A percentile compares a stretch with the other conserved stretches of the same genome.
phyloP scores from a whole-genome alignment of 1,140 invertebrate genomes.

The Cryptotermes secundus region DNA sequence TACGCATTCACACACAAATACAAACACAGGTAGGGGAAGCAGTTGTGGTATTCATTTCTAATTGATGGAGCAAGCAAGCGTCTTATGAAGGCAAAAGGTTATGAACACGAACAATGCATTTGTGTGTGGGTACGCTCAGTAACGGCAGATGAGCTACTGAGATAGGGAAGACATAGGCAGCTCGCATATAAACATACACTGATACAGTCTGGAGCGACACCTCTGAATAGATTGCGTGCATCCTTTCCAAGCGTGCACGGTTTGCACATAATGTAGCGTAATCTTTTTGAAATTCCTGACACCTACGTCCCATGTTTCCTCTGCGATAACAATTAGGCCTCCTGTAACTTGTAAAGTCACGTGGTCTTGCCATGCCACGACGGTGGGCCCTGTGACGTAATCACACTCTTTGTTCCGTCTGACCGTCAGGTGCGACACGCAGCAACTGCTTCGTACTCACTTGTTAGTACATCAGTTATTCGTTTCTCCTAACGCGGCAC shows the following conservation, averaged over 20 bases:
- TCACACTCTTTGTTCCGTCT: no score
- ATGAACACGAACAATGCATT: not conserved
- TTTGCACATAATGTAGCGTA: not conserved
- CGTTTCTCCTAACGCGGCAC: no score
- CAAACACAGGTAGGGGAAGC: not conserved
- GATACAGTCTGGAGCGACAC: not conserved
- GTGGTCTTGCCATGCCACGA: not conserved
- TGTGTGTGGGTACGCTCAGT: not conserved
- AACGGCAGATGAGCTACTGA: not conserved
- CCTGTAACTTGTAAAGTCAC: not conserved
- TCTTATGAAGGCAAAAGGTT: not conserved
- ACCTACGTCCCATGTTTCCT: not conserved
- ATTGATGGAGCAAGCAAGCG: not conserved
- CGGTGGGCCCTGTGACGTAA: not conserved
- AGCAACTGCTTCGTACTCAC: no score
- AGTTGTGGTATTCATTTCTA: not conserved
- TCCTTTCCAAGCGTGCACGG: not conserved
- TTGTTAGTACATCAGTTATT: no score
- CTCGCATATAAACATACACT: not conserved
- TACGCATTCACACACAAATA: constrained; percentile 23
- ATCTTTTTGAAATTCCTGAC: constrained; percentile 1
- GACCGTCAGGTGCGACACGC: not conserved
- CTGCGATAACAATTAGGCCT: not conserved
- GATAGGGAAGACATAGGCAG: not conserved
- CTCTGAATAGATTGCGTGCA: not conserved